Evolutionary conservation across 37 sponge, comb jelly and placozoan species (phyloP).

Genomic region (Ianthella basta): DNA sequence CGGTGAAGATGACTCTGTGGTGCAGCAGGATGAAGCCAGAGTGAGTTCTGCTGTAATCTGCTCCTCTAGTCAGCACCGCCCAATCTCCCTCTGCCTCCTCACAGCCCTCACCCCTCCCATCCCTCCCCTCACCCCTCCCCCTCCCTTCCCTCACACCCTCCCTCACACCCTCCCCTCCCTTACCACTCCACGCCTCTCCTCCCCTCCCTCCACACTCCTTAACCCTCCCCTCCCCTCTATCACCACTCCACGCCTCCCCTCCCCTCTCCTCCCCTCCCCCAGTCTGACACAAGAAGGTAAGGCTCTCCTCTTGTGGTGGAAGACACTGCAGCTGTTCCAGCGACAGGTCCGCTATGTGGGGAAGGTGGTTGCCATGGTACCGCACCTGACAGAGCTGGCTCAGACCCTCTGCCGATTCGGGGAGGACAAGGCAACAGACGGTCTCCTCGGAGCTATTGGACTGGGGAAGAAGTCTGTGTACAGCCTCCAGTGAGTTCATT

Average conservation of each 20-base stretch:
- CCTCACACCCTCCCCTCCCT: neutral
- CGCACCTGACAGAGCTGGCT: conserved; percentile 56
- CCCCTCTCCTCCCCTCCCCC: neutral
- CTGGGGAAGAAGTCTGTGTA: conserved; percentile 81
- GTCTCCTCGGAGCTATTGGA: conserved; percentile 85
- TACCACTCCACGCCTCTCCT: neutral
- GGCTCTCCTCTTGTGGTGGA: conserved; percentile 75
- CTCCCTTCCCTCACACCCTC: neutral
- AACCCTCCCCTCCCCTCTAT: neutral
- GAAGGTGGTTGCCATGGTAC: conserved; percentile 25
- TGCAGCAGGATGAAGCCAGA: conserved; percentile 66
- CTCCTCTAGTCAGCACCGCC: neutral
- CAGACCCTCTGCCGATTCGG: conserved; percentile 48
- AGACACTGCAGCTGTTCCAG: conserved; percentile 59
- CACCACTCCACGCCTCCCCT: neutral
- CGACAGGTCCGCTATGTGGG: conserved; percentile 63
- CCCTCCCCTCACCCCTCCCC: neutral
- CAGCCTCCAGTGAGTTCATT: conserved; percentile 57
- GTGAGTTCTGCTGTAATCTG: conserved; percentile 41
- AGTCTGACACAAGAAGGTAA: conserved; percentile 52
- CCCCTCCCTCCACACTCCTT: neutral
- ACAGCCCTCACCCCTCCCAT: neutral
- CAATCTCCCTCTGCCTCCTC: neutral
- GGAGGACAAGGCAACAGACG: conserved; percentile 86
- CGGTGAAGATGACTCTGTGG: conserved; percentile 52